Conservation (phyloP, 2,888 invertebrate genomes). For the Rhagophthalmus giganteus region DNA sequence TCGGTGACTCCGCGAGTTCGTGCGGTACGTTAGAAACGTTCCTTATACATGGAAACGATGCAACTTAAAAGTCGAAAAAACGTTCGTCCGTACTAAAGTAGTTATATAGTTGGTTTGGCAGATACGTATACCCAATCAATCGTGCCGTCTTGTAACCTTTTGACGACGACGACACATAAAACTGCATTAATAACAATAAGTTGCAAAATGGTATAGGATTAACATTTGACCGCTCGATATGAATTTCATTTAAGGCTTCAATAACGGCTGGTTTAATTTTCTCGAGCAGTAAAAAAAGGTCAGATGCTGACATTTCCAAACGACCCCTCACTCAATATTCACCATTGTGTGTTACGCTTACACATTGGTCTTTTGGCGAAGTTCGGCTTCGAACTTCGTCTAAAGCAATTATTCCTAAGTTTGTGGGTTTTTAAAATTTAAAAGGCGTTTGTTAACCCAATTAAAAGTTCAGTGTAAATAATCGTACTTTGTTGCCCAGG, state of each 20-base stretch:
- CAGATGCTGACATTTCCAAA: conserved; percentile 38
- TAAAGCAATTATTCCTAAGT: conserved; percentile 28
- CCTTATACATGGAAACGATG: too few relatives aligned
- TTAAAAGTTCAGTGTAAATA: conserved; percentile 41
- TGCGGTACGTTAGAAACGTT: conserved; percentile 16
- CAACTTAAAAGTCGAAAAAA: too few relatives aligned
- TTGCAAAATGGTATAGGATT: conserved; percentile 17
- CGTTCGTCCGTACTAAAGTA: too few relatives aligned
- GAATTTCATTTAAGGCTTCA: conserved; percentile 33
- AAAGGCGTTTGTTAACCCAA: conserved; percentile 40
- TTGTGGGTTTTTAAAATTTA: conserved; percentile 34
- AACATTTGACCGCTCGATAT: conserved; percentile 28
- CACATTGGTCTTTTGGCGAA: conserved; percentile 24
- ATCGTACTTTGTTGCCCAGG: conserved; percentile 36
- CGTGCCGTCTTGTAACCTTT: too few relatives aligned
- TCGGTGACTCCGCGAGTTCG: conserved; percentile 36
- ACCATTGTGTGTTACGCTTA: conserved; percentile 24
- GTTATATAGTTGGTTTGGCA: too few relatives aligned
- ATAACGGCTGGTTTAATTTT: conserved; percentile 33
- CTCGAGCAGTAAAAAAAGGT: conserved; percentile 37
- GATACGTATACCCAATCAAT: too few relatives aligned
- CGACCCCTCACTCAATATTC: conserved; percentile 28
- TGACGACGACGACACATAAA: too few relatives aligned
- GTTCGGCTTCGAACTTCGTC: too few relatives aligned
- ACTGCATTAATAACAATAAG: not conserved